phyloP scores from a whole-genome alignment of 2,113 vertebrate species.

The Nematolebias whitei region DNA sequence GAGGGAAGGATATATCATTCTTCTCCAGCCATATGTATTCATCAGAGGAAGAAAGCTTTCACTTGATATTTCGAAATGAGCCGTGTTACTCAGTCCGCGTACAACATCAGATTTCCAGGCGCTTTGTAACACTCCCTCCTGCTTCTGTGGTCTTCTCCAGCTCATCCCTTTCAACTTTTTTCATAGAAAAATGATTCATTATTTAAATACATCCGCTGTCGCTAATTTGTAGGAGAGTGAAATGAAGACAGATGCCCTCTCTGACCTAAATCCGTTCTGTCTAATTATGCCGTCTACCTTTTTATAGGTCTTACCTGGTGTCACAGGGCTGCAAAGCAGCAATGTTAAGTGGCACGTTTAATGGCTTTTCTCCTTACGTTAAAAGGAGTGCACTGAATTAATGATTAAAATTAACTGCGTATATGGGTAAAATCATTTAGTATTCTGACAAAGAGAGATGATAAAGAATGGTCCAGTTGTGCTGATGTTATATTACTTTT shows the following conservation, averaged over 20 bases:
- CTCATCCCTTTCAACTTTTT: conserved; percentile 59
- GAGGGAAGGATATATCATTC: conserved; percentile 34
- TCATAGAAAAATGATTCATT: conserved; percentile 62
- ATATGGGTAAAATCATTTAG: conserved; percentile 37
- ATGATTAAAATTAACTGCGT: conserved; percentile 56
- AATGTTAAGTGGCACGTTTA: conserved; percentile 72
- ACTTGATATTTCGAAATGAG: conserved; percentile 62
- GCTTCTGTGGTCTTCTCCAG: conserved; percentile 47
- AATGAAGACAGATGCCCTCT: conserved; percentile 61
- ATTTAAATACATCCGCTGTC: conserved; percentile 60
- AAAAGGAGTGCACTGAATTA: conserved; percentile 43
- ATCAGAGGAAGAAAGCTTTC: conserved; percentile 53
- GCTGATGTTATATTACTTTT: not conserved
- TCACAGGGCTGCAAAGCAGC: conserved; percentile 61
- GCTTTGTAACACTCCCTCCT: conserved; percentile 35
- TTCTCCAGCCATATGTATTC: conserved; percentile 57
- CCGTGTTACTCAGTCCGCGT: conserved; percentile 48
- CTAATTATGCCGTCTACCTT: conserved; percentile 72
- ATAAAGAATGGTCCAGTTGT: not conserved
- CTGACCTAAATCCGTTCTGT: conserved; percentile 66
- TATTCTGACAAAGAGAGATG: conserved; percentile 12
- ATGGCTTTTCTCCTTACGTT: conserved; percentile 58
- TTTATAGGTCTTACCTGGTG: conserved; percentile 69
- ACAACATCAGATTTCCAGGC: conserved; percentile 44
- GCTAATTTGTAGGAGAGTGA: conserved; percentile 66